Percentiles rank a stretch among this genome's conserved stretches.
phyloP scores from a whole-genome alignment of 2,888 invertebrate species.

The Dicroscelio sp. region DNA sequence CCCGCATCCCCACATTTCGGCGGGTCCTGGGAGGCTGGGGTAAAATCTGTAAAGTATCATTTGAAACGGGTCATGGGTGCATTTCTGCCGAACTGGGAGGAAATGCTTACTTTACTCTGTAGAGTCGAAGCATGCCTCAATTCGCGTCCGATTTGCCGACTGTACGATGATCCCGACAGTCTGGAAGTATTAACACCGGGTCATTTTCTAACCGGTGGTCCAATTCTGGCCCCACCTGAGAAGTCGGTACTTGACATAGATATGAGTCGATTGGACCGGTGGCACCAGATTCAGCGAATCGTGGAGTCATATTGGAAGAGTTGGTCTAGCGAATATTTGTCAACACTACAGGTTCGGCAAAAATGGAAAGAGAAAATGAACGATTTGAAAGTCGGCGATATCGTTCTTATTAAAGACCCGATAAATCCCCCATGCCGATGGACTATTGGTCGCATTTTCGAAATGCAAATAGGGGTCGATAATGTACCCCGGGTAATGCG shows the following conservation, averaged over 20 bases:
- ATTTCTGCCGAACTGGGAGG: constrained; percentile 1
- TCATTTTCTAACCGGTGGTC: constrained; percentile 5
- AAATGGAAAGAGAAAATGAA: not conserved
- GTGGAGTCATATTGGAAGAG: not conserved
- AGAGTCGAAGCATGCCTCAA: too few species aligned
- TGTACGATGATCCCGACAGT: constrained; percentile 9
- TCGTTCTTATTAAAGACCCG: constrained; percentile 5
- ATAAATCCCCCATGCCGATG: not conserved
- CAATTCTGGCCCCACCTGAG: not conserved
- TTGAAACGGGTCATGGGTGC: not conserved
- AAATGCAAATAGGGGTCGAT: not conserved
- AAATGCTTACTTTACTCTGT: not conserved
- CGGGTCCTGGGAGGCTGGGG: not conserved
- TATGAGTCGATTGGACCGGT: not conserved
- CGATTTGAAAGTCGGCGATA: not conserved
- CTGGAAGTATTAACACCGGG: constrained; percentile 12
- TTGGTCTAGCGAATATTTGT: constrained; percentile 16
- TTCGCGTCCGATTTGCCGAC: not conserved
- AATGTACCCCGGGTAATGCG: not conserved
- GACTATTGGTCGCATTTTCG: not conserved
- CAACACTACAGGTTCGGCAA: not conserved
- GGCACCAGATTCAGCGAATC: not conserved
- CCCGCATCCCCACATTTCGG: not conserved
- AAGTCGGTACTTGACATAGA: not conserved
- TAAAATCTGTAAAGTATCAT: not conserved